A percentile compares a stretch with the other conserved stretches of the same genome.
phyloP scores from a whole-genome alignment of 2,113 vertebrate genomes.

The Engystomops pustulosus region DNA sequence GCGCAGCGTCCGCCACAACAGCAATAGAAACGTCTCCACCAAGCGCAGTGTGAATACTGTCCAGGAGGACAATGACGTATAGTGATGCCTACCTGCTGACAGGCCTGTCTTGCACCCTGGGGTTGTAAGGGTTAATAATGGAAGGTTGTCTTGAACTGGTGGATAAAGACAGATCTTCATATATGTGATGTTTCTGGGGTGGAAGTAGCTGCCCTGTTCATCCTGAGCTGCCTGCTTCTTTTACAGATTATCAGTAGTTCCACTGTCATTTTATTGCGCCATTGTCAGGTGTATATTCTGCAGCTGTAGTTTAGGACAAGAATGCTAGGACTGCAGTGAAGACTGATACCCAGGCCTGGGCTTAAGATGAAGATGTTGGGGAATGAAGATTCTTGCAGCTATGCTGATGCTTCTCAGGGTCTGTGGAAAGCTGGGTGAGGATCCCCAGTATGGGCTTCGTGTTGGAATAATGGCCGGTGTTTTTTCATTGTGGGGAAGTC shows the following conservation, averaged over 20 bases:
- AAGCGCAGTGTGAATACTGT: slow-evolving; percentile 75
- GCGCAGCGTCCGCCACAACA: slow-evolving; percentile 63
- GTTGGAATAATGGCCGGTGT: no score
- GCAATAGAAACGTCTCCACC: slow-evolving; percentile 16
- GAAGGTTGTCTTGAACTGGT: background rate
- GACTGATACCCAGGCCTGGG: background rate
- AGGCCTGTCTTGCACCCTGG: background rate
- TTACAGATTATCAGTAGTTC: no score
- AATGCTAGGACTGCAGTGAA: background rate
- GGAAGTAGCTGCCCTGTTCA: background rate
- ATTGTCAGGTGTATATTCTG: no score
- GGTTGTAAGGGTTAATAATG: background rate
- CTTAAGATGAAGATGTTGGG: no score
- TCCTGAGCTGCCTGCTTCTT: background rate
- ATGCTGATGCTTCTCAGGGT: no score
- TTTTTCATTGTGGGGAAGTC: no score
- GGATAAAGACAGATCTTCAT: no score
- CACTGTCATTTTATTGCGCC: no score
- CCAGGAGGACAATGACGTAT: slow-evolving; percentile 73
- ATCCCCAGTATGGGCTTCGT: no score
- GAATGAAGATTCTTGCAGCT: no score
- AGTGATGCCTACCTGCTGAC: slow-evolving; percentile 60
- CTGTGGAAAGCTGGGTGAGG: background rate
- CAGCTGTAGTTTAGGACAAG: no score
- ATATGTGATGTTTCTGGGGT: background rate